A percentile compares a stretch with the other conserved stretches of the same genome.
phyloP scores from a whole-genome alignment of 2,888 invertebrate genomes.

The Troides aeacus region DNA sequence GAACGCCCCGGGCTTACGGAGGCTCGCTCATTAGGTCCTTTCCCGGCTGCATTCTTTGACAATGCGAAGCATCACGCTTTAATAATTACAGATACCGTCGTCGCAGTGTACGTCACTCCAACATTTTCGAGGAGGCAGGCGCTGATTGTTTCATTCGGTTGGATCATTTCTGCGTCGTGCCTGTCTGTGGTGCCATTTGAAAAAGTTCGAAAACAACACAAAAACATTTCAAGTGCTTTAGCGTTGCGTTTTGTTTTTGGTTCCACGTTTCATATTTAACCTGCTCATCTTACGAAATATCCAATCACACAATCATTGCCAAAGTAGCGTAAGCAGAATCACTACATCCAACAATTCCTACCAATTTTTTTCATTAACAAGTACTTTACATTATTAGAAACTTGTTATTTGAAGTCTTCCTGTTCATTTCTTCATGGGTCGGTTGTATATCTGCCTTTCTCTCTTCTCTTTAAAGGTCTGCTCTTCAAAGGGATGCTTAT shows the following conservation, averaged over 20 bases:
- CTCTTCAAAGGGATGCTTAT: no score
- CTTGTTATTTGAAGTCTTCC: no score
- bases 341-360: no score
- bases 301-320: no score
- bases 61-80: constrained; percentile 22
- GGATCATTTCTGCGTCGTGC: neutral
- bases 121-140: constrained; percentile 2
- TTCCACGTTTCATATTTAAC: neutral
- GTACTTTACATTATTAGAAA: no score
- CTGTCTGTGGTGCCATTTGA: neutral
- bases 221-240: constrained; percentile 9
- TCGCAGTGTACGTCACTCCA: neutral
- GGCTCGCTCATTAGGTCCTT: constrained; percentile 24
- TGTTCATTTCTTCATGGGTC: no score
- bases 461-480: no score
- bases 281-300: neutral
- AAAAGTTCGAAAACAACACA: constrained; percentile 2
- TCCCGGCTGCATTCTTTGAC: constrained; percentile 20
- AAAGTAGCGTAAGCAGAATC: no score
- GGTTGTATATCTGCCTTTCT: no score
- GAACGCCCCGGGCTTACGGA: constrained; percentile 16
- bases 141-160: constrained; percentile 17
- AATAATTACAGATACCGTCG: constrained; percentile 22
- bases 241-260: neutral
- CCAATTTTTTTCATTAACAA: no score